Percentiles rank a stretch among this genome's conserved stretches.
These are phyloP conservation scores for Unio pictorum DNA, from an alignment of 2,888 invertebrate species.

Conservation along the genomic window DNA sequence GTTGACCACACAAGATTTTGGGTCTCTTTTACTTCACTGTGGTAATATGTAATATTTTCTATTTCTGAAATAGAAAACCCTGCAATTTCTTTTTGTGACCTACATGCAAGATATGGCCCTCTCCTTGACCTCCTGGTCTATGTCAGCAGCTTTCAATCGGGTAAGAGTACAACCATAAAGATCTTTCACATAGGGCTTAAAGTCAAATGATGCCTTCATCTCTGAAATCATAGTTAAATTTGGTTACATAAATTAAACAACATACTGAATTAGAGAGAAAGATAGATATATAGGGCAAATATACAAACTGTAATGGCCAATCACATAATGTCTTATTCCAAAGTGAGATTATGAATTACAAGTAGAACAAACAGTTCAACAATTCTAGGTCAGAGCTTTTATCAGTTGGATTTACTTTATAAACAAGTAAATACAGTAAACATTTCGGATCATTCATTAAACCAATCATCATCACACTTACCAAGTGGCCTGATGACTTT, in stretches of 20 bases:
- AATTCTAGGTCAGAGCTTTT: too few species aligned
- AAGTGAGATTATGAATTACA: too few species aligned
- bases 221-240: constrained; percentile 31
- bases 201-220: constrained; percentile 76
- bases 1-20: too few species aligned
- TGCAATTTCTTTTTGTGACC: constrained; percentile 20
- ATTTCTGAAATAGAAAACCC: too few species aligned
- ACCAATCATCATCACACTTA: constrained; percentile 63
- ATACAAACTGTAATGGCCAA: too few species aligned
- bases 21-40: too few species aligned
- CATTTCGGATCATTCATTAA: background rate
- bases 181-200: constrained; percentile 82
- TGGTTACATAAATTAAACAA: background rate
- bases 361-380: too few species aligned
- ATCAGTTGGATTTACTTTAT: too few species aligned
- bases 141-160: constrained; percentile 92
- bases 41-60: too few species aligned
- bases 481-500: constrained; percentile 90
- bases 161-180: constrained; percentile 87
- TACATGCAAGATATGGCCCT: constrained; percentile 94
- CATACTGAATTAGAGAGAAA: background rate
- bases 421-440: too few species aligned
- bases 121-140: constrained; percentile 99
- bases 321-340: too few species aligned
- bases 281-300: too few species aligned